Percentiles rank a stretch among this genome's conserved stretches.
phyloP scores from a whole-genome alignment of 2,113 vertebrate species.

The Zosterops borbonicus region DNA sequence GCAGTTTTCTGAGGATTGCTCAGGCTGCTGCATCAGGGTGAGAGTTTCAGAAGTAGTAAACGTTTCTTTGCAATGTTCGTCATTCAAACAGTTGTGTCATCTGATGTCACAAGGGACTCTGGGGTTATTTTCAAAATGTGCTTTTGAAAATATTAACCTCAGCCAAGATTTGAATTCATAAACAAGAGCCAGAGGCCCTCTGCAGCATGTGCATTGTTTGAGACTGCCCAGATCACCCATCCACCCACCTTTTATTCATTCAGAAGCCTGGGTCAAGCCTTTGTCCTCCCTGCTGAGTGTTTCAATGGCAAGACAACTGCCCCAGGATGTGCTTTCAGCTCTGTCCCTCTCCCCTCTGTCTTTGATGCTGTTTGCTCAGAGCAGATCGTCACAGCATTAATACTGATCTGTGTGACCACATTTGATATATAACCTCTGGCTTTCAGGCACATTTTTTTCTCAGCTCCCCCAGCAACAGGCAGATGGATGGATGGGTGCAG shows the following conservation, averaged over 20 bases:
- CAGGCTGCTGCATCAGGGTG: background rate
- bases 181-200: background rate
- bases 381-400: accelerated
- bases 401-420: accelerated
- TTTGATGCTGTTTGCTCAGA: background rate
- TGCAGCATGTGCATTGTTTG: background rate
- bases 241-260: background rate
- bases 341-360: background rate
- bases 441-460: background rate
- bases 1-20: background rate
- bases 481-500: background rate
- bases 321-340: background rate
- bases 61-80: background rate
- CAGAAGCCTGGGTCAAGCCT: background rate
- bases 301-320: background rate
- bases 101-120: background rate
- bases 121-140: background rate
- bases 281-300: background rate
- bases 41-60: background rate
- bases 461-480: background rate
- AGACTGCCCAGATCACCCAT: background rate
- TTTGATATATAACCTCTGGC: background rate
- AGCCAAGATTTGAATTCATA: background rate
- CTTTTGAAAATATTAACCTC: background rate
- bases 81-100: background rate